A percentile compares a stretch with the other conserved stretches of the same genome.
Conservation (phyloP, 2,888 invertebrate genomes). For the Apodemia hepburni region DNA sequence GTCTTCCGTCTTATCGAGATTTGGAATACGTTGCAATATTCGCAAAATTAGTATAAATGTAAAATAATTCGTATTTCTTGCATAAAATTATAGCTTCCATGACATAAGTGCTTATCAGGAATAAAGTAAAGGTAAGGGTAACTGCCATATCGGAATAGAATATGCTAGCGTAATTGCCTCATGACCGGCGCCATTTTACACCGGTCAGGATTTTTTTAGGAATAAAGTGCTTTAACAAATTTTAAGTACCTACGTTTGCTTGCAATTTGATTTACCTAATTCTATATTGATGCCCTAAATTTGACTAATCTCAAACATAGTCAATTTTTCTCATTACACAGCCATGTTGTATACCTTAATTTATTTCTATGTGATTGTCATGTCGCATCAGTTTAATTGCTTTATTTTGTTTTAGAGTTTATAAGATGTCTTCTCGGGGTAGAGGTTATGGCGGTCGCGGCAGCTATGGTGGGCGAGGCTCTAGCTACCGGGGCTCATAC, state of each 20-base stretch:
- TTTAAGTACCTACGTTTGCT: neutral
- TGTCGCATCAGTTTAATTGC: neutral
- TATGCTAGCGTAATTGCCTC: neutral
- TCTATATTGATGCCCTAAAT: neutral
- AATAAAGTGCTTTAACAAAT: neutral
- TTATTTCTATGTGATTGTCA: neutral
- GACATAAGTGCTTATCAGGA: neutral
- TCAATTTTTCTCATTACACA: no score
- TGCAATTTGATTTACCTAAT: neutral
- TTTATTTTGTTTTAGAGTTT: neutral
- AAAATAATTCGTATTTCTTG: no score
- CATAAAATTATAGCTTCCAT: neutral
- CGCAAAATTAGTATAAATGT: no score
- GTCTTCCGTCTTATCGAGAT: no score
- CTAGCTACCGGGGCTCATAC: conserved; percentile 61
- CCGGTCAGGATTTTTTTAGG: neutral
- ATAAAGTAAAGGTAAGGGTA: neutral
- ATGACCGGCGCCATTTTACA: conserved; percentile 10
- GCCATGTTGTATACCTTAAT: no score
- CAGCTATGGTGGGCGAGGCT: conserved; percentile 56
- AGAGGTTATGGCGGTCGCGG: conserved; percentile 57
- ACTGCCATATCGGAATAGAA: neutral
- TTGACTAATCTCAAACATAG: no score
- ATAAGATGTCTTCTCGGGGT: conserved; percentile 66
- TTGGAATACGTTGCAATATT: no score